phyloP scores from a whole-genome alignment of 1,140 invertebrate species.

The Mercenaria mercenaria region DNA sequence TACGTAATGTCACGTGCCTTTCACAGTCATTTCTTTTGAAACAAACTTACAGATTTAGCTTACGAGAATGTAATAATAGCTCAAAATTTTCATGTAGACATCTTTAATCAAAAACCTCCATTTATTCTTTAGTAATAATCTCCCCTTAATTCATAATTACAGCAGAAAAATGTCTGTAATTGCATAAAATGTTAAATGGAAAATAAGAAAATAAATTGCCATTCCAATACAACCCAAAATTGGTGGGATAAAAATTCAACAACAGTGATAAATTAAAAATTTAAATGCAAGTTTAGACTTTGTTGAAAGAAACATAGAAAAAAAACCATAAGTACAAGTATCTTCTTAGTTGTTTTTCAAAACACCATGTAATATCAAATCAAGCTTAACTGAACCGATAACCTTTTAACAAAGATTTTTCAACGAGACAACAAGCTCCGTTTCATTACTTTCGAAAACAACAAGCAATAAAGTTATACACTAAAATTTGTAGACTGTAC shows the following conservation, averaged over 20 bases:
- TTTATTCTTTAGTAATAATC: background rate
- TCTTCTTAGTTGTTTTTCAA: background rate
- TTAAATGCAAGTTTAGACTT: background rate
- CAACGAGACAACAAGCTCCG: background rate
- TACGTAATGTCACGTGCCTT: too few species aligned
- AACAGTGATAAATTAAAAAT: background rate
- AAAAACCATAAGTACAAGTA: background rate
- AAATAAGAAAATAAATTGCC: background rate
- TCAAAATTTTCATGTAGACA: too few species aligned
- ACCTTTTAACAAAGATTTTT: too few species aligned
- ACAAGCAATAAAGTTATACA: constrained; percentile 19
- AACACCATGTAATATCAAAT: background rate
- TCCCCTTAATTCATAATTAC: background rate
- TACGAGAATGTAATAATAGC: background rate
- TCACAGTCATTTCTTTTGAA: background rate
- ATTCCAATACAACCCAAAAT: background rate
- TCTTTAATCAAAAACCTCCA: too few species aligned
- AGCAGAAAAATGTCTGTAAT: too few species aligned
- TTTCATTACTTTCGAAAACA: background rate
- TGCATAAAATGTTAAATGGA: background rate
- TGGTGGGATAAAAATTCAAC: constrained; percentile 1
- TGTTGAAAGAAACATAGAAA: background rate
- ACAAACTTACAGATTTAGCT: background rate
- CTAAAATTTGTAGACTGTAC: constrained; percentile 24
- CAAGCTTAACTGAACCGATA: too few species aligned